Conservation (phyloP, 2,888 invertebrate genomes). For the Theretra japonica region DNA sequence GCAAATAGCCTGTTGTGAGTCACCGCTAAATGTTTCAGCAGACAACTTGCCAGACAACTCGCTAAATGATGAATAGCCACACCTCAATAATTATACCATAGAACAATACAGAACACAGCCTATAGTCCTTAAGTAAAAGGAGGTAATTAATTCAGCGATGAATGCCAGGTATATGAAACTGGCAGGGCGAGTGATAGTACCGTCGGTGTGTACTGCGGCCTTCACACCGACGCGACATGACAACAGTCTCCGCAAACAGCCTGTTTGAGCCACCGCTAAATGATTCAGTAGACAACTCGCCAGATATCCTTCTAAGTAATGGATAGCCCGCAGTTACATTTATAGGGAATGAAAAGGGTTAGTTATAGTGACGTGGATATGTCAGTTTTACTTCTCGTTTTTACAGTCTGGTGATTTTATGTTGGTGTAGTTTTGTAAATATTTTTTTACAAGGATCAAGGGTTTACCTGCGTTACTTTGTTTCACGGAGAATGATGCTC, state of each 20-base stretch:
- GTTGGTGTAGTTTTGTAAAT: background rate
- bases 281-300: conserved; percentile 11
- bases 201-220: background rate
- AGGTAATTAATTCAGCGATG: background rate
- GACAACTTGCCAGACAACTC: conserved; percentile 8
- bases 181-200: background rate
- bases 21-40: conserved; percentile 7
- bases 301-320: conserved; percentile 19
- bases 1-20: conserved; percentile 18
- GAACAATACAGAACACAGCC: too few species aligned
- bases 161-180: background rate
- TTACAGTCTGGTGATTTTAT: background rate
- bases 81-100: too few species aligned
- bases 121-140: background rate
- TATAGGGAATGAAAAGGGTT: background rate
- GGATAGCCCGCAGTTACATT: background rate
- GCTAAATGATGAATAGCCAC: background rate
- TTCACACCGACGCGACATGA: background rate
- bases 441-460: too few species aligned
- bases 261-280: conserved; percentile 16
- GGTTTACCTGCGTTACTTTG: background rate
- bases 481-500: background rate
- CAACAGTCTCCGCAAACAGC: conserved; percentile 10
- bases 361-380: background rate
- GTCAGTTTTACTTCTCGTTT: background rate